These are phyloP conservation scores for Tetheella fluctuosa DNA, from an alignment of 2,888 invertebrate species.

Conservation along the genomic window DNA sequence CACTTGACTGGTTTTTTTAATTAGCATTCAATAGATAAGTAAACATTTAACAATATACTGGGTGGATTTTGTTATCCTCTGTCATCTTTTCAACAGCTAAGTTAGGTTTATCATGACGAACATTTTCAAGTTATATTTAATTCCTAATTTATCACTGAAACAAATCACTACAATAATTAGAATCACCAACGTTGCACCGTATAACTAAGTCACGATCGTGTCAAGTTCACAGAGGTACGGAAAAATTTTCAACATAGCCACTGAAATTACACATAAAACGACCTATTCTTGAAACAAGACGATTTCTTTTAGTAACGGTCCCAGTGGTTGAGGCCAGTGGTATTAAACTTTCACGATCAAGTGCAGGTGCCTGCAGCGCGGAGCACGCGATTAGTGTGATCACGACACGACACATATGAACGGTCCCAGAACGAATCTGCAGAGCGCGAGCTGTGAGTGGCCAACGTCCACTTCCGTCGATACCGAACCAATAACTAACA, in stretches of 20 bases:
- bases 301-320: constrained; percentile 77
- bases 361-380: constrained; percentile 66
- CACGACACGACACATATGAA: constrained; percentile 54
- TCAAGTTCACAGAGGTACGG: constrained; percentile 18
- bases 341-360: constrained; percentile 81
- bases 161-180: not conserved
- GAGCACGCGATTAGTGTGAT: constrained; percentile 64
- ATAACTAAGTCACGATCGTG: constrained; percentile 30
- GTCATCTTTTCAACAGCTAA: too few relatives aligned
- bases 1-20: too few relatives aligned
- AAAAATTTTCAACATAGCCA: constrained; percentile 37
- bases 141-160: not conserved
- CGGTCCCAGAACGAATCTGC: constrained; percentile 47
- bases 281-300: constrained; percentile 55
- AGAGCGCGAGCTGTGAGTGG: constrained; percentile 39
- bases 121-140: not conserved
- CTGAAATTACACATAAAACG: constrained; percentile 49
- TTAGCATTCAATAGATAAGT: too few relatives aligned
- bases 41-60: too few relatives aligned
- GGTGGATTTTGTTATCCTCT: too few relatives aligned
- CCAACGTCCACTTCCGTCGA: constrained; percentile 69
- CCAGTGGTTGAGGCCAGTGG: constrained; percentile 73
- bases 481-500: constrained; percentile 67
- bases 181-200: constrained; percentile 19
- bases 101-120: too few relatives aligned